Conservation (phyloP, 1,140 invertebrate genomes). For the Globodera rostochiensis region DNA sequence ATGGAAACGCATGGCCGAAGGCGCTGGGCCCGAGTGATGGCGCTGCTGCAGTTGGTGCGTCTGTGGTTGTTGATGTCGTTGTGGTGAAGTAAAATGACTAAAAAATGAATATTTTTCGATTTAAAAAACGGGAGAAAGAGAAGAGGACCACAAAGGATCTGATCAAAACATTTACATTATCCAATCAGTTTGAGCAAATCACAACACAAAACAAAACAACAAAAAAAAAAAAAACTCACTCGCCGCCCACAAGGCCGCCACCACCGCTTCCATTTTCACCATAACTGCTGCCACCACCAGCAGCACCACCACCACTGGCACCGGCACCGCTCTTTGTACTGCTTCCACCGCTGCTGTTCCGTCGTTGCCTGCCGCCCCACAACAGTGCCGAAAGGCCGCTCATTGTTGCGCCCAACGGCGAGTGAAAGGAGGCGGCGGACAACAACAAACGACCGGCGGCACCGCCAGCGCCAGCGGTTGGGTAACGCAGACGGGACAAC, state of each 20-base stretch:
- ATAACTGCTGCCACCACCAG: not conserved
- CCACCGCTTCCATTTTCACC: not conserved
- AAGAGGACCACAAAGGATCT: no score
- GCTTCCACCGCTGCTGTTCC: conserved; percentile 27
- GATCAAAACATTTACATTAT: no score
- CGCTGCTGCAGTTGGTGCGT: conserved; percentile 4
- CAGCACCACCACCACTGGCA: not conserved
- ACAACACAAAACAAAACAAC: no score
- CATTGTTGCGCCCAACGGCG: conserved; percentile 4
- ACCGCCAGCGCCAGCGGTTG: conserved; percentile 13
- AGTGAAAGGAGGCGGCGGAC: conserved; percentile 14
- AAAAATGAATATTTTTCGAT: conserved; percentile 4
- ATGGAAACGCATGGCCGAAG: conserved; percentile 38
- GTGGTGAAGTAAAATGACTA: not conserved
- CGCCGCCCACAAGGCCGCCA: no score
- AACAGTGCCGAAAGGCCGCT: conserved; percentile 22
- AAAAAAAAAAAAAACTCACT: not conserved
- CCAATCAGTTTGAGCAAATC: no score
- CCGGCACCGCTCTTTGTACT: not conserved
- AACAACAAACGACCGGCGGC: conserved; percentile 1
- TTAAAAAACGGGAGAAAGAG: not conserved
- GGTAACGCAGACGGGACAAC: conserved; percentile 44
- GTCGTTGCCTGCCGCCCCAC: not conserved
- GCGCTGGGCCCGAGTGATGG: not conserved
- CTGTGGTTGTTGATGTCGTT: conserved; percentile 2